phyloP scores from a whole-genome alignment of 1,140 invertebrate species.

The Tetramorium alpestre region DNA sequence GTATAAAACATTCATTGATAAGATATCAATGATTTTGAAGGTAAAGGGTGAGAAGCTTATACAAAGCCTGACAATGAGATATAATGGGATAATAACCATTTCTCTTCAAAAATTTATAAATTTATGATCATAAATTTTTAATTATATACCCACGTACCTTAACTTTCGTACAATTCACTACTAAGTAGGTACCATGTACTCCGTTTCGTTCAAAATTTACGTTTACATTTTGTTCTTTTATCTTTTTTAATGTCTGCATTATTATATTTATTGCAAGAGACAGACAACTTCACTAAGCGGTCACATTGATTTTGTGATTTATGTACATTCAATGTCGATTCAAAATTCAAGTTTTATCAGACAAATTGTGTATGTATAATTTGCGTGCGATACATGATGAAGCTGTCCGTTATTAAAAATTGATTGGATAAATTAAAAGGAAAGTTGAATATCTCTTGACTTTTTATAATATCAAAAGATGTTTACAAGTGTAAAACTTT shows the following conservation, averaged over 20 bases:
- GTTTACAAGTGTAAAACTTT: constrained; percentile 82
- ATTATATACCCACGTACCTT: background rate
- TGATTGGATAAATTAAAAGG: constrained; percentile 44
- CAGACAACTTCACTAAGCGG: background rate
- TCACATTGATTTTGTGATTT: background rate
- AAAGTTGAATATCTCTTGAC: constrained; percentile 57
- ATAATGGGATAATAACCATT: background rate
- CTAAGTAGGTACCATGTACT: background rate
- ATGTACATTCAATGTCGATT: background rate
- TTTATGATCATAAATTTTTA: too few relatives aligned
- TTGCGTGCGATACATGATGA: constrained; percentile 4
- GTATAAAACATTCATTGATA: background rate
- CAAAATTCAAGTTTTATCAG: background rate
- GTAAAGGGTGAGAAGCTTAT: background rate
- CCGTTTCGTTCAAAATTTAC: background rate
- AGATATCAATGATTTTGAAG: background rate
- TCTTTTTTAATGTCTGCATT: background rate
- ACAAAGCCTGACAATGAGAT: background rate
- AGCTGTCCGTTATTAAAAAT: constrained; percentile 14
- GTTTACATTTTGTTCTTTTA: constrained; percentile 2
- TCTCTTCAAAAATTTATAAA: too few relatives aligned
- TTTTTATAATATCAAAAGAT: constrained; percentile 76
- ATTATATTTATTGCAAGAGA: background rate
- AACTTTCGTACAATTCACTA: background rate
- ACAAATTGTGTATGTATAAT: background rate